Base-by-base conservation (phyloP, 2,113 vertebrate genomes). In the Ursus arctos region DNA sequence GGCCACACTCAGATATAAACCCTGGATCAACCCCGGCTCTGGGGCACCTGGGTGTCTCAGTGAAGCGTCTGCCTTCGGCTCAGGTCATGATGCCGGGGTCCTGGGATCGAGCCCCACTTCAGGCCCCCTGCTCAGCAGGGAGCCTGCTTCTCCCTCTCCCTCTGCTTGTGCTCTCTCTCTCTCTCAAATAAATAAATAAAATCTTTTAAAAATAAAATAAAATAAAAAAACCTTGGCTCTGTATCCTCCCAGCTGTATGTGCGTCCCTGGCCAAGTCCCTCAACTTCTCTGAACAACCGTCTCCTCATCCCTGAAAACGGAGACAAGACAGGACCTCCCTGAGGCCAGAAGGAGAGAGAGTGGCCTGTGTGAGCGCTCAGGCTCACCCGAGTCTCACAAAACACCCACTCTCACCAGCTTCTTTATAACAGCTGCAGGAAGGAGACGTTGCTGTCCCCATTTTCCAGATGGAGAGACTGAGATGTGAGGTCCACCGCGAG, bases 341-440 rank as follows among this genome's bases (percentile, higher is more conserved):
- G n/a, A 69, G 57, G 40, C 40, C 1, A 1, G 63, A 80, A 91
- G 55, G 51, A 40, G 12, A 59, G 6, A 26, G n/a, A 49, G 16
- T 40, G 6, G 7, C 26, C 0, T 4, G 24, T 31, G 7, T 21
- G 65, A 10, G 33, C 16, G 14, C 28, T 19, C 76, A 3, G 28
- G 92, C n/a, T 11, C 22, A 7, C 11, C 2, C 53, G 11, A 21
- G 61, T n/a, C 28, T 15, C 57, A 2, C 10, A 2, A 63, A 19
- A 63, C 1, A 51, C 71, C 12, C 14, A 0, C 7, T 18, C 81
- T 36, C 21, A 1, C 19, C 8, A 26, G n/a, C 43, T 15, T 55
- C 67, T 63, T 65, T 18, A 19, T 2, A 1, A 83, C 18, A 53
- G 49, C 49, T n/a, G 53, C 33, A 9, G n/a, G 67, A 22, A 19